Evolutionary conservation across 2,888 invertebrate genomes (phyloP).

Genomic region (Leptopterna dolabrata): DNA sequence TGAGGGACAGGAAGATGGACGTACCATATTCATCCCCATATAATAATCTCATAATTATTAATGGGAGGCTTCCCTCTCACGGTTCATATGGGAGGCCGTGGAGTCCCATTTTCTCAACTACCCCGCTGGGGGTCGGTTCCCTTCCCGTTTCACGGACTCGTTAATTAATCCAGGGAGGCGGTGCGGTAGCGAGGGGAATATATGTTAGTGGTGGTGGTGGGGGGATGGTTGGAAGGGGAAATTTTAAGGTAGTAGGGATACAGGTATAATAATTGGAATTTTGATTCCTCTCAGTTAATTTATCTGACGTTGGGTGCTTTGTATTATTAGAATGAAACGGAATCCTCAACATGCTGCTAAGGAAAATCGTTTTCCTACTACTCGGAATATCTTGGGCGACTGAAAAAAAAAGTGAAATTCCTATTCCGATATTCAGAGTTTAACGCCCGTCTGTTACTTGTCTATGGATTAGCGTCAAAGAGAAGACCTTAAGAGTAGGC

Average conservation of each 20-base stretch:
- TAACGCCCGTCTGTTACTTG: too few relatives aligned
- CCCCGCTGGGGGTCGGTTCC: not conserved
- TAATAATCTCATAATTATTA: conserved; percentile 47
- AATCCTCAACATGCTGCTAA: too few relatives aligned
- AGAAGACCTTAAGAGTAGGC: too few relatives aligned
- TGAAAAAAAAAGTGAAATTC: too few relatives aligned
- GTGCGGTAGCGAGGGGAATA: not conserved
- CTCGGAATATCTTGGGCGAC: too few relatives aligned
- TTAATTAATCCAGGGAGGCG: conserved; percentile 30
- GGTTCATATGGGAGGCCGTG: conserved; percentile 27
- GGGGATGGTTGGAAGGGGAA: not conserved
- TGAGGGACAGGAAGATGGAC: conserved; percentile 20
- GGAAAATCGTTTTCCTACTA: too few relatives aligned
- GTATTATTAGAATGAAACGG: too few relatives aligned
- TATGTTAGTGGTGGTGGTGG: not conserved
- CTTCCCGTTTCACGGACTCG: conserved; percentile 16
- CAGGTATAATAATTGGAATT: conserved; percentile 43
- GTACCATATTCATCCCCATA: conserved; percentile 15
- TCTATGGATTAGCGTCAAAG: too few relatives aligned
- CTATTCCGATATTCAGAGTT: too few relatives aligned
- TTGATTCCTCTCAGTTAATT: not conserved
- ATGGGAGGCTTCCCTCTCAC: not conserved
- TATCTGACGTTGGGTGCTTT: too few relatives aligned
- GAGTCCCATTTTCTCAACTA: conserved; percentile 44
- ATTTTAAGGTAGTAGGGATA: too few relatives aligned